Evolutionary conservation across 2,888 invertebrate species (phyloP), one percentile per base, ranked within the genome.

Genomic region (Cryptus viduatorius): DNA sequence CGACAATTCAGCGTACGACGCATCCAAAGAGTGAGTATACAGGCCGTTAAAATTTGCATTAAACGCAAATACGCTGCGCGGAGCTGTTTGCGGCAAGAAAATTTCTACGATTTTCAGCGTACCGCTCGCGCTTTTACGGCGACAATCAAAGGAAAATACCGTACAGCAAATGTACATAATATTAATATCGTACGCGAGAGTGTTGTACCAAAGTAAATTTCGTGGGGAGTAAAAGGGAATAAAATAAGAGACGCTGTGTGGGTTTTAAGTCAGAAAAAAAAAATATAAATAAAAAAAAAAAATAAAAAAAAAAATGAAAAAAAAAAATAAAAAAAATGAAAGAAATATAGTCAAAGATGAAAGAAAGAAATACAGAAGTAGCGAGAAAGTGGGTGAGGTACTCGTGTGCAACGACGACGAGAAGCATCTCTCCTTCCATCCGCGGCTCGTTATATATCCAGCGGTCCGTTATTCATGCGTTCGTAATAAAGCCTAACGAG

Each of bases 1-100:
- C 19, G 96, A 97, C 87, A 96, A 97, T 88, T 96, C 96, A 12
- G 96, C 96, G 88, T 95, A 96, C 79, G 96, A 96, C 89, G 95
- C 95, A 42, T 95, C 96, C 89, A 95, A 96, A 94, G 96, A 96
- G 96, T 97, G 93, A 96, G 96, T 96, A 83, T 56, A 16, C 8
- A 19, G 4, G 3, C n/a, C 0, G 7, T 16, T 7, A 56, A 24
- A 19, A 19, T 53, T 16, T 8, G 8, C 37, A 73, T 37, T 10
- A 44, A 61, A 48, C 10, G 16, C 31, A 42, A n/a, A 19, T 14
- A n/a, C n/a, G 24, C 24, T 8, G 24, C 24, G 24, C 24, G 24
- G 4, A 10, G 1, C 56, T 10, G 24, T 4, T 5, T 16, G 7
- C 16, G 2, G 24, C 56, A 19, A 56, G 4, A 69, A 64, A 42